Evolutionary conservation across 2,888 invertebrate genomes (phyloP).

Genomic region (Sepiola atlantica): DNA sequence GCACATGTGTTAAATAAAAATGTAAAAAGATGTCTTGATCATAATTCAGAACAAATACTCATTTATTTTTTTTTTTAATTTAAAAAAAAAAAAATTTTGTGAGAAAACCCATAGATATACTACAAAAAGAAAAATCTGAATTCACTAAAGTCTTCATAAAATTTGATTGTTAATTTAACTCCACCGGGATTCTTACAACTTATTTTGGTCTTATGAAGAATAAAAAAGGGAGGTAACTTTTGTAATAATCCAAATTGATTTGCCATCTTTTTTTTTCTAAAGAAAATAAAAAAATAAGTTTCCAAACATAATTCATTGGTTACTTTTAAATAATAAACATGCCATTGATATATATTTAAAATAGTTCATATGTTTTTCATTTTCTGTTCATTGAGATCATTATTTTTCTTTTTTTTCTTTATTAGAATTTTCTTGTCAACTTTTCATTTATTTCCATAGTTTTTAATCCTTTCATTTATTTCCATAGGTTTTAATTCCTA

Average conservation of each 20-base stretch:
- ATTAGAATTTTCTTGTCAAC: neutral
- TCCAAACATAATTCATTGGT: neutral
- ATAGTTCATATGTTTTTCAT: neutral
- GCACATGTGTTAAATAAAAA: too few species aligned
- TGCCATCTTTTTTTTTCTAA: neutral
- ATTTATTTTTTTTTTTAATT: too few species aligned
- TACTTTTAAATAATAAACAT: neutral
- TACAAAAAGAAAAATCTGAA: too few species aligned
- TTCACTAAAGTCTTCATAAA: too few species aligned
- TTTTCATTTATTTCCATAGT: neutral
- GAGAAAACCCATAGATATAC: too few species aligned
- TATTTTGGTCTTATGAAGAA: neutral
- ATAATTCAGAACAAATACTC: too few species aligned
- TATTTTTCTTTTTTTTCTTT: neutral
- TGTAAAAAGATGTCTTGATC: too few species aligned
- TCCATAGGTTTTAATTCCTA: slow-evolving; percentile 35
- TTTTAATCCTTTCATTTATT: neutral
- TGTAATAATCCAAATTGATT: neutral
- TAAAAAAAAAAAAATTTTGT: too few species aligned
- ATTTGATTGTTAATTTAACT: too few species aligned
- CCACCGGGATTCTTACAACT: neutral
- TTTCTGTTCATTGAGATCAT: neutral
- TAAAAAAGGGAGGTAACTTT: neutral
- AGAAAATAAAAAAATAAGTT: neutral
- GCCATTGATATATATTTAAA: neutral